Conservation (phyloP, 2,888 invertebrate species). For the Agonopterix alstromeriana region DNA sequence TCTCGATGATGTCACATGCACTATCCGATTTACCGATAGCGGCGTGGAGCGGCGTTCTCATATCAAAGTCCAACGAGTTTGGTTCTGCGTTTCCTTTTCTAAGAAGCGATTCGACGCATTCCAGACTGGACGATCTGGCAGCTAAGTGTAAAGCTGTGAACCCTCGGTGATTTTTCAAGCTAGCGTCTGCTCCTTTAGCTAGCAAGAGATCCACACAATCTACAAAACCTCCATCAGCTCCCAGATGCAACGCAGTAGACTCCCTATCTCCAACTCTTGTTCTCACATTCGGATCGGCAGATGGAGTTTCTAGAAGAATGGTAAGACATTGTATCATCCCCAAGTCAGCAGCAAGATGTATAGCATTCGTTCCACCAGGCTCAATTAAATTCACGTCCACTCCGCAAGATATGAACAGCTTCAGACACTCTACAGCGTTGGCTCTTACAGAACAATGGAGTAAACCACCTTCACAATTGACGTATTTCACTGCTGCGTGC, state of each 20-base stretch:
- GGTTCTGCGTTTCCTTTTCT: conserved; percentile 86
- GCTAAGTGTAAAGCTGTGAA: conserved; percentile 93
- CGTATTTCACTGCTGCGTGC: conserved; percentile 79
- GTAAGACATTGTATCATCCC: conserved; percentile 86
- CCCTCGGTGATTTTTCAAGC: conserved; percentile 84
- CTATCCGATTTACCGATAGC: conserved; percentile 90
- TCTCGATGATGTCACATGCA: conserved; percentile 88
- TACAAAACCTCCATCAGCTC: conserved; percentile 90
- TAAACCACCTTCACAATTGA: conserved; percentile 84
- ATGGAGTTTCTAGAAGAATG: conserved; percentile 84
- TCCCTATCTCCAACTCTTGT: conserved; percentile 84
- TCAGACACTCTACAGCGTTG: conserved; percentile 88
- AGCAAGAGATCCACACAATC: conserved; percentile 87
- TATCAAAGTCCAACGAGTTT: conserved; percentile 87
- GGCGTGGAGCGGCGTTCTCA: conserved; percentile 88
- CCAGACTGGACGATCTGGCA: conserved; percentile 85
- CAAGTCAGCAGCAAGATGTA: conserved; percentile 88
- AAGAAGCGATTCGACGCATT: conserved; percentile 87
- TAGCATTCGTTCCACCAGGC: conserved; percentile 85
- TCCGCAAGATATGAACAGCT: conserved; percentile 84
- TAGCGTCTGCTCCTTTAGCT: conserved; percentile 85
- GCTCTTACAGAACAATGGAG: conserved; percentile 91
- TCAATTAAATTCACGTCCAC: conserved; percentile 86
- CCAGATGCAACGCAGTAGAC: conserved; percentile 88
- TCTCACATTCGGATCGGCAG: conserved; percentile 82